Evolutionary conservation across 2,888 invertebrate species (phyloP).

Genomic region (Catonia carolina): DNA sequence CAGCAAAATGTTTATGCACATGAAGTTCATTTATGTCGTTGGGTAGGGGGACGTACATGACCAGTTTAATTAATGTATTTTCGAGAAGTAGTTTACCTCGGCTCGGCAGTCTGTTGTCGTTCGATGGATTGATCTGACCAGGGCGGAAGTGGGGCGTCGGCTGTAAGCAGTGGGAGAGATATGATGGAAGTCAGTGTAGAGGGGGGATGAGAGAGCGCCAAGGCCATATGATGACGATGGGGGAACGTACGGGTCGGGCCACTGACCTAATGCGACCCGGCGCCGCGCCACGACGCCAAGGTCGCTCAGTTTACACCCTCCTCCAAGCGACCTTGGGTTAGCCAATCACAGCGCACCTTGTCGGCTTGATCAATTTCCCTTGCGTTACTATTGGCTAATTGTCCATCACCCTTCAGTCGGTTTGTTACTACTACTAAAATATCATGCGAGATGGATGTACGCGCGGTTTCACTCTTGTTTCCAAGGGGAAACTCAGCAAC

Average conservation of each 20-base stretch:
- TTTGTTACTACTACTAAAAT: background rate
- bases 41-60: no score
- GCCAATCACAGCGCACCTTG: slow-evolving; percentile 3
- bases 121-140: background rate
- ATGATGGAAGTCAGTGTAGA: background rate
- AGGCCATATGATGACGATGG: background rate
- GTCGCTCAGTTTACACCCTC: slow-evolving; percentile 22
- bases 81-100: no score
- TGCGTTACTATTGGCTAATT: slow-evolving; percentile 8
- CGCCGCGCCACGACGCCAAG: slow-evolving; percentile 24
- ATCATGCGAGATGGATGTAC: no score
- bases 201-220: background rate
- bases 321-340: slow-evolving; percentile 4
- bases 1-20: no score
- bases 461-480: no score
- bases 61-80: no score
- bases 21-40: no score
- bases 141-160: background rate
- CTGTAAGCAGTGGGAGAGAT: background rate
- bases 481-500: no score
- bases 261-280: slow-evolving; percentile 12
- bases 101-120: no score
- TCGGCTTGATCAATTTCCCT: slow-evolving; percentile 9
- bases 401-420: slow-evolving; percentile 9
- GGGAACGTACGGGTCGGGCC: slow-evolving; percentile 9